Conservation (phyloP, 2,113 vertebrate genomes). For the Otocyon megalotis region DNA sequence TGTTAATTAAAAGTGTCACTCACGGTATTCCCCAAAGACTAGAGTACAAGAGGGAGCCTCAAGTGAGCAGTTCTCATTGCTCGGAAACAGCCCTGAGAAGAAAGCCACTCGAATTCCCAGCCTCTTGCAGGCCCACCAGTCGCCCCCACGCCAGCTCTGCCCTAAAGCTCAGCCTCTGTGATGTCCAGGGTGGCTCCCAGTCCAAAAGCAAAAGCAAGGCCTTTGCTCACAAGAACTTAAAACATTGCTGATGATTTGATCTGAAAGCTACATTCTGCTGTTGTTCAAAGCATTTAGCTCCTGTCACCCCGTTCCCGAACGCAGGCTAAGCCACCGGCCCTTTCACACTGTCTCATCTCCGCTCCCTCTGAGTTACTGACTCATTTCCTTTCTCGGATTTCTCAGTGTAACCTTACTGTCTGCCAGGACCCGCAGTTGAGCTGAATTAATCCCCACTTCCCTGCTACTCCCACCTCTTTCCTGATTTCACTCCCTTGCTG, state of each 20-base stretch:
- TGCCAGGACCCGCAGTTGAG: conserved; percentile 51
- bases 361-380: conserved; percentile 40
- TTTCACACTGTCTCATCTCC: background rate
- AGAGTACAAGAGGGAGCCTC: conserved; percentile 9
- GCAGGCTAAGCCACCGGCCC: background rate
- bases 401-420: background rate
- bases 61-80: background rate
- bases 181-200: background rate
- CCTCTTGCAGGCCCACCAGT: background rate
- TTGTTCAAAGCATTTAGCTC: background rate
- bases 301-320: background rate
- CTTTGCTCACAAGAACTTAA: background rate
- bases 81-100: conserved; percentile 20
- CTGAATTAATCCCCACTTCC: conserved; percentile 51
- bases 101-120: background rate
- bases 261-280: conserved; percentile 14
- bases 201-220: background rate
- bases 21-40: background rate
- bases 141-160: background rate
- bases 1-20: conserved; percentile 62
- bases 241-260: background rate
- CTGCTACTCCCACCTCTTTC: conserved; percentile 35
- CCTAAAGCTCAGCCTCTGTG: background rate
- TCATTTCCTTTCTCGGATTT: conserved; percentile 76
- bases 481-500: background rate